Evolutionary conservation across 2,113 vertebrate species (phyloP).

Genomic region (Ptyas mucosa): DNA sequence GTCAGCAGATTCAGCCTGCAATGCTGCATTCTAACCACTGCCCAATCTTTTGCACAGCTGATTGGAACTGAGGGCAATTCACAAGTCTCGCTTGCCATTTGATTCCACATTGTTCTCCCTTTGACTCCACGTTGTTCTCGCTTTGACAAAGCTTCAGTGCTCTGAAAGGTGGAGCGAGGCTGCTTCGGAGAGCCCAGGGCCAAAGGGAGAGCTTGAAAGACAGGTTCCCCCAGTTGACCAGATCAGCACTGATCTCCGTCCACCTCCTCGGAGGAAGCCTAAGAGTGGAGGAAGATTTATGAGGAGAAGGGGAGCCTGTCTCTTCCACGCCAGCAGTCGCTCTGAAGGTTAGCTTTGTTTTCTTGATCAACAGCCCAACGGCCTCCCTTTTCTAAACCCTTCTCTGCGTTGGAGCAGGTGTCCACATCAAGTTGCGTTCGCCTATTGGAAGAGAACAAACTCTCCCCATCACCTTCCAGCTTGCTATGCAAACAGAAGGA

Average conservation of each 20-base stretch:
- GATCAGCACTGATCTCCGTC: neutral
- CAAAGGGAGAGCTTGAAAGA: neutral
- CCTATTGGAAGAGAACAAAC: neutral
- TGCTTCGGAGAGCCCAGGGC: neutral
- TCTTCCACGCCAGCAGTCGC: neutral
- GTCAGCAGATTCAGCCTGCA: neutral
- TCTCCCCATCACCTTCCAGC: neutral
- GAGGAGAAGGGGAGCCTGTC: neutral
- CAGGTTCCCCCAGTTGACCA: neutral
- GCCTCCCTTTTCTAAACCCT: neutral
- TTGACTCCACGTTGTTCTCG: neutral
- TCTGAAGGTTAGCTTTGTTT: neutral
- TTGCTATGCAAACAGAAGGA: neutral
- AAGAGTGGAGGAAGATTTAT: neutral
- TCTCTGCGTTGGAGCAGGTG: neutral
- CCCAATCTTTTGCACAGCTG: neutral
- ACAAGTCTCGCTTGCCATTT: no score
- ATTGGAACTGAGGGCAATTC: neutral
- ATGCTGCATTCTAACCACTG: neutral
- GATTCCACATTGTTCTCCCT: neutral
- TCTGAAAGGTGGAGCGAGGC: no score
- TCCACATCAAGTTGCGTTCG: no score
- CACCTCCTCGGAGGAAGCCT: neutral
- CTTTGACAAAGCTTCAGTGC: neutral
- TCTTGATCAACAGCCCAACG: neutral